phyloP scores from a whole-genome alignment of 2,113 vertebrate species.

The Hepsetus odoe region DNA sequence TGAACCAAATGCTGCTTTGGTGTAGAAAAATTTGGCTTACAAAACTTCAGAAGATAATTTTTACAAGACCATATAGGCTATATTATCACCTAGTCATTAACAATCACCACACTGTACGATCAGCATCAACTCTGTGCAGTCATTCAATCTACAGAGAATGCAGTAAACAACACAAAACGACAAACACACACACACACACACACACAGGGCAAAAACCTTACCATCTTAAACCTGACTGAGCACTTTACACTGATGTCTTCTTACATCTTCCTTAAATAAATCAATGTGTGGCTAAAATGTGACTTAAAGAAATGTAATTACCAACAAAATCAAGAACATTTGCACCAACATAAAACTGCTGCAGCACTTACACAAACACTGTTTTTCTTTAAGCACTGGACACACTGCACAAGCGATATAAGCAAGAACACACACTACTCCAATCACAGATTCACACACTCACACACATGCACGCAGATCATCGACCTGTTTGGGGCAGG shows the following conservation, averaged over 20 bases:
- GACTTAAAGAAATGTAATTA: constrained; percentile 26
- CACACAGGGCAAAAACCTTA: background rate
- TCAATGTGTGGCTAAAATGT: background rate
- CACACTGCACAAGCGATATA: constrained; percentile 43
- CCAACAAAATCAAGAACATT: constrained; percentile 18
- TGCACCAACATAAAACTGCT: constrained; percentile 13
- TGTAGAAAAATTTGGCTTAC: background rate
- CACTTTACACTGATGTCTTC: constrained; percentile 67
- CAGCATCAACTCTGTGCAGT: background rate
- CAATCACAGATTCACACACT: constrained; percentile 47
- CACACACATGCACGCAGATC: constrained; percentile 56
- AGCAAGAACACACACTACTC: constrained; percentile 51
- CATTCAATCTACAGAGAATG: background rate
- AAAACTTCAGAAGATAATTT: background rate
- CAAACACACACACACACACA: constrained; percentile 16
- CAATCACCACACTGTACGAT: background rate
- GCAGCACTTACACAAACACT: constrained; percentile 38
- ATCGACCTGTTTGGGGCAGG: constrained; percentile 61
- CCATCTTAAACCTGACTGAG: constrained; percentile 46
- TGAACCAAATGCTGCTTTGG: too few relatives aligned
- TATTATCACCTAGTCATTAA: background rate
- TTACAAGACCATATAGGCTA: background rate
- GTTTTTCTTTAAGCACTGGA: constrained; percentile 27
- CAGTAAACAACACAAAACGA: constrained; percentile 2
- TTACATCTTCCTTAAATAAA: constrained; percentile 8